phyloP scores from a whole-genome alignment of 2,888 invertebrate species.

The Dione vanillae region DNA sequence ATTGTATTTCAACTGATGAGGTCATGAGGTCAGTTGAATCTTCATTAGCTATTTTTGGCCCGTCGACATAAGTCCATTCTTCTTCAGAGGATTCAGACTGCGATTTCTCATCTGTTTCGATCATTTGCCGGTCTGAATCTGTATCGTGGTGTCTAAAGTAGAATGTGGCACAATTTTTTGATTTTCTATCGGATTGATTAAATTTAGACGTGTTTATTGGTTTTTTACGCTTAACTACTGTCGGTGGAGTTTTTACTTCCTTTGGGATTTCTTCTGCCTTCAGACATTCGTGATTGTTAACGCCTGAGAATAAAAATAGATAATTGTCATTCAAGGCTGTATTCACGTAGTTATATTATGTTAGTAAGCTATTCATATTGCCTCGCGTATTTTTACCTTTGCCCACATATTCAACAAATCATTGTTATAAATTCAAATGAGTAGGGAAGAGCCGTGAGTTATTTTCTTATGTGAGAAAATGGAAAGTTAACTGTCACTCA shows the following conservation, averaged over 20 bases:
- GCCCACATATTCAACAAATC: conserved; percentile 53
- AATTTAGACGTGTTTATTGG: conserved; percentile 85
- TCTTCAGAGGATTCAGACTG: conserved; percentile 80
- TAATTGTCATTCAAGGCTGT: conserved; percentile 45
- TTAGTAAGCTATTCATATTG: conserved; percentile 52
- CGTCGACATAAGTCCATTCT: conserved; percentile 88
- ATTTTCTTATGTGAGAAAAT: conserved; percentile 53
- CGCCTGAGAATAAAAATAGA: conserved; percentile 61
- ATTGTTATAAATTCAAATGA: conserved; percentile 65
- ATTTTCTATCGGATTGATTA: conserved; percentile 89
- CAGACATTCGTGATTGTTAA: conserved; percentile 58
- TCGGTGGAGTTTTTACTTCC: conserved; percentile 71
- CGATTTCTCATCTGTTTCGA: conserved; percentile 76
- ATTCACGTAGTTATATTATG: conserved; percentile 57
- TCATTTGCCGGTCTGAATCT: conserved; percentile 90
- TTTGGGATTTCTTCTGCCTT: conserved; percentile 57
- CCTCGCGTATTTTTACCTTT: conserved; percentile 50
- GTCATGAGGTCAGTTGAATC: conserved; percentile 81
- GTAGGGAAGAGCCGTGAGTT: conserved; percentile 48
- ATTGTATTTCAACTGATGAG: conserved; percentile 79
- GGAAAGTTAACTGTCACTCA: conserved; percentile 52
- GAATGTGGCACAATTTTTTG: conserved; percentile 92
- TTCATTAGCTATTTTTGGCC: conserved; percentile 72
- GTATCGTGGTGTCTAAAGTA: conserved; percentile 95
- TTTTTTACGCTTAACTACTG: conserved; percentile 80